Evolutionary conservation across 2,797 vertebrate genomes (phyloP), one percentile per base, ranked within the genome.

Genomic region (Propithecus perrieri): DNA sequence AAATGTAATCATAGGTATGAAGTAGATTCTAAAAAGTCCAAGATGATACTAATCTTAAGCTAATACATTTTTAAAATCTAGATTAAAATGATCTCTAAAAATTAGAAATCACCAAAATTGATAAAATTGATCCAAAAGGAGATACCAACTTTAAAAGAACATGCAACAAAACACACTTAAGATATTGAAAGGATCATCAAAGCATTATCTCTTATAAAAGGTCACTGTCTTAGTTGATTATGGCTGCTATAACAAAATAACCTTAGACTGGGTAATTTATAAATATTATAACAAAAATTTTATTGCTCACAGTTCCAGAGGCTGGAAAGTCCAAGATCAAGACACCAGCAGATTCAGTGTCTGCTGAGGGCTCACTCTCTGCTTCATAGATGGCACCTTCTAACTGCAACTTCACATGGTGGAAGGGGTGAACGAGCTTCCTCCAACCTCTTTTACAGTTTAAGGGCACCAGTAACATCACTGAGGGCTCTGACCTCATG

Each of bases 21-120:
- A 53, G 22, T 76, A 71, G 17, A 65, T 76, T 81, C 67, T 81
- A 48, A 53, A 95, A 84, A 69, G 30, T 89, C 48, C 41, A 48
- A 83, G 41, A 71, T 81, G 41, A 84, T 96, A 38, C 13, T 72
- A 72, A 96, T 59, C 78, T 87, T 90, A 96, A 90, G n/a, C 15
- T 78, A 35, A 85, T 74, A 80, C 48, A 35, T 53, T 78, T 41
- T 41, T 33, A 72, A 93, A 78, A 55, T 22, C 67, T 83, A 88
- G 33, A 65, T 78, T 65, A 84, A 78, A 84, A 79, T 91, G 1
- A 38, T 85, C 84, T 95, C 41, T 74, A 71, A 35, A 91, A 78
- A 88, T 63, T 41, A 87, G 59, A 67, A 38, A 63, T 67, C 33
- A 76, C 30, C 28, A 20, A 88, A 78, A 30, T 76, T 86, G 33